A percentile compares a stretch with the other conserved stretches of the same genome.
Evolutionary conservation across 2,888 invertebrate genomes (phyloP).

Genomic region (Stenodera caucasica): DNA sequence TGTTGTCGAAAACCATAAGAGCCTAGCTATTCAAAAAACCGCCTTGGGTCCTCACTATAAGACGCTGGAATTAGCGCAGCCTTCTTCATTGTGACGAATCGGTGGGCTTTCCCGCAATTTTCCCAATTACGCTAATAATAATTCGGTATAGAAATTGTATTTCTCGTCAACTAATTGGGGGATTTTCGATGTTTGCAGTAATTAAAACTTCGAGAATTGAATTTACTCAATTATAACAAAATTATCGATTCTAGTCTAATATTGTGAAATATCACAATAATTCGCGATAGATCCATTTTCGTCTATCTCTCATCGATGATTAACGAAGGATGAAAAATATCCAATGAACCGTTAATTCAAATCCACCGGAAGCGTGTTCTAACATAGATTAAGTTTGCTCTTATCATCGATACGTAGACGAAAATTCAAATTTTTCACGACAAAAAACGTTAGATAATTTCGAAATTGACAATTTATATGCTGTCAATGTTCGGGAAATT

Average conservation of each 20-base stretch:
- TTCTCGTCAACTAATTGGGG: not conserved
- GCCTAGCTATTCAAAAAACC: constrained; percentile 23
- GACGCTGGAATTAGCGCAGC: too few species aligned
- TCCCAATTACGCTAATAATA: not conserved
- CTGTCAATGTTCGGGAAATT: not conserved
- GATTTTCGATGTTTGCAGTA: not conserved
- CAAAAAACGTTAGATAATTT: not conserved
- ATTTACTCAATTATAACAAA: not conserved
- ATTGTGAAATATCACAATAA: too few species aligned
- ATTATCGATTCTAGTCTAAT: not conserved
- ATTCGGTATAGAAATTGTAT: not conserved
- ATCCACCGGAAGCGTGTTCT: not conserved
- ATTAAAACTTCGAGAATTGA: not conserved
- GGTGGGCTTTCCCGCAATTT: too few species aligned
- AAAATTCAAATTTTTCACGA: not conserved
- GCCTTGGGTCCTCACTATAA: constrained; percentile 28
- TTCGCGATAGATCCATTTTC: not conserved
- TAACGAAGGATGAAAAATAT: not conserved
- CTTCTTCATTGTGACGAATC: not conserved
- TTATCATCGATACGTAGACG: not conserved
- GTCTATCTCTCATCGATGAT: not conserved
- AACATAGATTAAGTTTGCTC: not conserved
- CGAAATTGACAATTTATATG: not conserved
- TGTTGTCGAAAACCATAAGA: constrained; percentile 21
- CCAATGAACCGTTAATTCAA: constrained; percentile 1